These are phyloP conservation scores for Cistogaster globosa DNA, from an alignment of 2,888 invertebrate genomes.

Conservation along the genomic window DNA sequence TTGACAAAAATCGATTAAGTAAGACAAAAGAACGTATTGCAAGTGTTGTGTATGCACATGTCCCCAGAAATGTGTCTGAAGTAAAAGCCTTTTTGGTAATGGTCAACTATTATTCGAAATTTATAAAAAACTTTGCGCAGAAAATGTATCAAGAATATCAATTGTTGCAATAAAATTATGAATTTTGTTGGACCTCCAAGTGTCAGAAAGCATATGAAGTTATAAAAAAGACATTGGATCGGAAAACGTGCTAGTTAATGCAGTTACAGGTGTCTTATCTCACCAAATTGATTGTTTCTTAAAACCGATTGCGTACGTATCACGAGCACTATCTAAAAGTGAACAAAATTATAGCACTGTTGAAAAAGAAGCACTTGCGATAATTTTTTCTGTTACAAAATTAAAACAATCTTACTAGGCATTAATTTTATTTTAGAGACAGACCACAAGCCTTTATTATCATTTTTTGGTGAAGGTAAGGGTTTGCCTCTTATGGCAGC, in stretches of 20 bases:
- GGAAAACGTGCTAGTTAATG: too few relatives aligned
- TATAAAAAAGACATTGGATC: too few relatives aligned
- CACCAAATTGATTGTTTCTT: not conserved
- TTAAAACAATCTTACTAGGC: not conserved
- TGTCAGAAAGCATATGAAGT: conserved; percentile 16
- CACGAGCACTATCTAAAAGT: conserved; percentile 19
- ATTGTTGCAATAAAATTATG: conserved; percentile 34
- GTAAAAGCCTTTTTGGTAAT: too few relatives aligned
- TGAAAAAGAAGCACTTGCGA: conserved; percentile 47
- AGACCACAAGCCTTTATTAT: conserved; percentile 52
- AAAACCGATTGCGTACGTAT: not conserved
- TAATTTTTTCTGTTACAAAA: conserved; percentile 10
- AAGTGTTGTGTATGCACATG: not conserved
- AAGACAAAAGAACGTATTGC: conserved; percentile 33
- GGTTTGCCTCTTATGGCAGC: conserved; percentile 33
- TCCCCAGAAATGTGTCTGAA: too few relatives aligned
- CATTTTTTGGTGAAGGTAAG: conserved; percentile 40
- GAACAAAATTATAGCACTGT: conserved; percentile 27
- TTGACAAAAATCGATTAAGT: conserved; percentile 34
- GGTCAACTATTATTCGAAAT: too few relatives aligned
- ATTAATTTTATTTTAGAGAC: conserved; percentile 9
- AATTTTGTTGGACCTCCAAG: conserved; percentile 28
- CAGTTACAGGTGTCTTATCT: not conserved
- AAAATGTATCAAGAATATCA: conserved; percentile 36
- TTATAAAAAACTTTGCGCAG: conserved; percentile 25